phyloP scores from a whole-genome alignment of 2,888 invertebrate genomes.

The Drosophila lacicola region DNA sequence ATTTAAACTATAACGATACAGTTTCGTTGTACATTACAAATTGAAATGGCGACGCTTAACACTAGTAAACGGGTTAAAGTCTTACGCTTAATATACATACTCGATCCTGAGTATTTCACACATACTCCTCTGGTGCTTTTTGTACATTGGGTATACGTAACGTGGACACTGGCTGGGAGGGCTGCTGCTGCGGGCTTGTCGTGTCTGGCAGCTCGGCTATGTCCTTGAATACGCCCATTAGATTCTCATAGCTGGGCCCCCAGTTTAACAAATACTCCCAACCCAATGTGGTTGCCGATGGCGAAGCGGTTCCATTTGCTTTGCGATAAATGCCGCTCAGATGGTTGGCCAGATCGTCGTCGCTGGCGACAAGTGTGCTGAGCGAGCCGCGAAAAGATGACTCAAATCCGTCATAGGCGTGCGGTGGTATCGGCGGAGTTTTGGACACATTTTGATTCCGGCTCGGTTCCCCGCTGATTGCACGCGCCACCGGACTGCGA shows the following conservation, averaged over 20 bases:
- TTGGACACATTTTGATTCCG: slow-evolving; percentile 88
- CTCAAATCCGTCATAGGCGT: slow-evolving; percentile 95
- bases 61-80: slow-evolving; percentile 29
- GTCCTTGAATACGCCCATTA: slow-evolving; percentile 98
- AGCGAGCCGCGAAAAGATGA: slow-evolving; percentile 97
- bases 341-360: slow-evolving; percentile 94
- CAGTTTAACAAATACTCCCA: slow-evolving; percentile 98
- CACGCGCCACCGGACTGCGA: slow-evolving; percentile 87
- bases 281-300: slow-evolving; percentile 92
- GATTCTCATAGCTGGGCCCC: slow-evolving; percentile 98
- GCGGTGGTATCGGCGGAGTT: slow-evolving; percentile 89
- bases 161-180: slow-evolving; percentile 85
- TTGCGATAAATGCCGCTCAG: slow-evolving; percentile 93
- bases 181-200: slow-evolving; percentile 90
- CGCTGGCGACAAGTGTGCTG: slow-evolving; percentile 96
- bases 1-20: slow-evolving; percentile 26
- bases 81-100: slow-evolving; percentile 54
- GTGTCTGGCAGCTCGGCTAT: slow-evolving; percentile 97
- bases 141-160: slow-evolving; percentile 92
- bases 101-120: slow-evolving; percentile 85
- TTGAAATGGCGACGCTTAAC: slow-evolving; percentile 71
- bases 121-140: slow-evolving; percentile 96
- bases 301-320: slow-evolving; percentile 89
- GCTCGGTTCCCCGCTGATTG: slow-evolving; percentile 85
- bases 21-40: slow-evolving; percentile 68